Evolutionary conservation across 2,797 vertebrate genomes (phyloP), one percentile per base, ranked within the genome.

Genomic region (Eulemur coronatus): DNA sequence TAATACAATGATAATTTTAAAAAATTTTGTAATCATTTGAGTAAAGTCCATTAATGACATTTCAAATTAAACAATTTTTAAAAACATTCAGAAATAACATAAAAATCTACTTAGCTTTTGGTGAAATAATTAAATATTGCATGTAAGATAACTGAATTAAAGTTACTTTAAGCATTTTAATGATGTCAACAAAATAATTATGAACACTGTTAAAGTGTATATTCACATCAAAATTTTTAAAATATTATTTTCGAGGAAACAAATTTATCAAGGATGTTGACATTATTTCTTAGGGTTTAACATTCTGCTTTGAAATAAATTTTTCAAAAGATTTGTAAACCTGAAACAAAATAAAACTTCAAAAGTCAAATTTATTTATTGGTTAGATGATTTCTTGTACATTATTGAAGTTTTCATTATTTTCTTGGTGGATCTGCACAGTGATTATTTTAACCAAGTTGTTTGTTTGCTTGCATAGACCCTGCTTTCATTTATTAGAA

Each of bases 231-330:
- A 91, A 30, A 28, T 18, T 91, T 55, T 33, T 12, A 30, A 92
- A 91, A n/a, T 69, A 88, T 95, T 69, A 90, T 95, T 93, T 91
- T 93, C 35, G 12, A 94, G 11, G 11, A 35, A 93, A 84, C 41
- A 1, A 3, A 2, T 81, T 90, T 75, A 85, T 81, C 15, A 61
- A 78, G 33, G 9, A 30, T 67, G 22, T 61, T 79, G 6, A 86
- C 10, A 82, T 4, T 35, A n/a, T 65, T 59, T 63, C 55, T 59
- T 90, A 13, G 12, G 82, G 11, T 57, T 94, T 8, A 93, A 35
- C 79, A 50, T 82, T 86, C 7, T 88, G 2, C 15, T 82, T 70
- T 95, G 52, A 92, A 91, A 73, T 84, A 52, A 46, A 69, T 3
- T 9, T 89, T 90, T 89, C 57, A 52, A 89, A 95, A 94, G 2